Base-by-base conservation (phyloP, 2,888 invertebrate genomes). In the Scaptodrosophila latifasciaeformis region DNA sequence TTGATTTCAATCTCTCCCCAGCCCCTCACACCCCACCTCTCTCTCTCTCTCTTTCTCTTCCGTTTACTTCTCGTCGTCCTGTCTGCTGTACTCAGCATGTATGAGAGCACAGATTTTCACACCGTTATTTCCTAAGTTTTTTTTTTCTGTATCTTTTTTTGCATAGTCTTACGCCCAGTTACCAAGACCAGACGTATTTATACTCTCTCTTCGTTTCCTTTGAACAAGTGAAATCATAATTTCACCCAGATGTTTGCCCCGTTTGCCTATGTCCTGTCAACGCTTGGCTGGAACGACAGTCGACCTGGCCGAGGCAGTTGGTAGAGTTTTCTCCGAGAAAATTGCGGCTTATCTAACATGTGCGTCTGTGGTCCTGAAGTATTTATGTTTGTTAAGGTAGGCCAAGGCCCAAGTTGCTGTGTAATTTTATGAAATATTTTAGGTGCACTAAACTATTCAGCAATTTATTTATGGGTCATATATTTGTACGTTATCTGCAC, bases 201-300 rank as follows among this genome's bases (percentile, higher is more conserved):
- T n/a, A n/a, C n/a, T n/a, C n/a, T n/a, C n/a, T n/a, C n/a, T n/a
- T n/a, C n/a, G n/a, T 24, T 7, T 24, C 7, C 24, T 7, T 24
- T 24, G 24, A 3, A 5, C 24, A 24, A 5, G 45, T 71, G 77
- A 60, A 72, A 66, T 69, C 62, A 79, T 74, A 79, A 76, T 71
- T 76, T 59, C 63, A 55, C 58, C 44, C 54, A 55, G 70, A 47
- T 24, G 24, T 3, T 24, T 24, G 24, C 24, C 52, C 19, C n/a
- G 30, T 9, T 15, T 40, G 46, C 37, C 46, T 39, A 49, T 35
- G 40, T 27, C 35, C 63, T 67, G 70, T 70, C 70, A 67, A 54
- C 57, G 71, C 68, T 19, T 10, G 9, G 17, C 7, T 3, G 24
- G 24, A 5, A 5, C 4, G 24, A 7, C 7, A 24, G 24, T 3